Evolutionary conservation across 2,888 invertebrate genomes (phyloP), one percentile per base, ranked within the genome.

Genomic region (Lomographa bimaculata): DNA sequence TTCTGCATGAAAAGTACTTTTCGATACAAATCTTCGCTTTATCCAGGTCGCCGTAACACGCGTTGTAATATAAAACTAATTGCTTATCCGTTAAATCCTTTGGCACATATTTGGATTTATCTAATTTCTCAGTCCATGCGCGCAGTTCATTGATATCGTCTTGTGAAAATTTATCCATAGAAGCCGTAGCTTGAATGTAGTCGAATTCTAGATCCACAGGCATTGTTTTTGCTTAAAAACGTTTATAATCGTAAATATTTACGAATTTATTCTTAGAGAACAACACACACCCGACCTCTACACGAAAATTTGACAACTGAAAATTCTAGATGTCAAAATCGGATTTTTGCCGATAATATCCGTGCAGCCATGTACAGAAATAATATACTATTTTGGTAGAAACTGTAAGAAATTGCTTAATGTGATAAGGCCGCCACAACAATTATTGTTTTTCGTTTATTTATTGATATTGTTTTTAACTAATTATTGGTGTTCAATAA

Each of bases 31-130:
- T 76, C 63, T 91, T 91, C 0, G 91, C 91, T 32, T 86, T 89
- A 6, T 91, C 91, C 54, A 91, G 59, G 20, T 92, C 82, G 37
- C 90, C 91, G 44, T 91, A 90, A 69, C 93, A 93, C 27, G 93
- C 93, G 59, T 93, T 89, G 52, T 92, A 90, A 63, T 94, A 94
- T 23, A 93, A 70, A 14, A 92, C 87, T 35, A 94, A 78, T 67
- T 93, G 93, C 71, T 93, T 92, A 51, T 92, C 90, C 16, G 90
- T 58, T 46, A 89, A 58, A 67, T 90, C 89, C 57, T 84, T 83
- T 8, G 91, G 90, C 47, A 90, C 80, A 61, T 71, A 83, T 78
- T 89, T 89, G 17, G 79, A 68, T 70, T 75, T 80, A 51, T 90
- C 90, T 57, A 89, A 73, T 48, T 70, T 78, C 47, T 76, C 71